phyloP scores from a whole-genome alignment of 1,140 invertebrate genomes.

The Cryptotermes secundus region DNA sequence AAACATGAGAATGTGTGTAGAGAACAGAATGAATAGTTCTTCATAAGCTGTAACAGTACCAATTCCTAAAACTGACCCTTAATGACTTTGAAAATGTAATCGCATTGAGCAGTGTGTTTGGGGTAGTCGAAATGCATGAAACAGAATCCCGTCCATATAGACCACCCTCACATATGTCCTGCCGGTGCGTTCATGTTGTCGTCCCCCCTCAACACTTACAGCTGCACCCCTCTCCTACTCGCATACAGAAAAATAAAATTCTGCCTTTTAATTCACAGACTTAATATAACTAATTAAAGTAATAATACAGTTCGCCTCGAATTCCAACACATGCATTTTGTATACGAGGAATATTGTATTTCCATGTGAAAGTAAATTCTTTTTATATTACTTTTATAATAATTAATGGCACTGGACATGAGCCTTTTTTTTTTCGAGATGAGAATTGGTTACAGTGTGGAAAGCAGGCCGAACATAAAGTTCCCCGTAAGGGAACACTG shows the following conservation, averaged over 20 bases:
- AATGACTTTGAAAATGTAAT: neutral
- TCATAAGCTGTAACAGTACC: neutral
- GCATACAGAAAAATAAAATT: neutral
- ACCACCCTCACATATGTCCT: neutral
- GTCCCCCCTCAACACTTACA: too few relatives aligned
- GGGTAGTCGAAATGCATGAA: neutral
- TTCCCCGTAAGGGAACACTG: too few relatives aligned
- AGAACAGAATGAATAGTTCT: neutral
- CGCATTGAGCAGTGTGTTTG: neutral
- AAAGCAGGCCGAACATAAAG: too few relatives aligned
- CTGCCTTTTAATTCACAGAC: neutral
- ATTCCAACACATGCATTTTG: constrained; percentile 12
- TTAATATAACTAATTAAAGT: neutral
- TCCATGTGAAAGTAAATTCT: neutral
- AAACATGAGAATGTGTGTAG: neutral
- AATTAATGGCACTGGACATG: neutral
- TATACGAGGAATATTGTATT: constrained; percentile 2
- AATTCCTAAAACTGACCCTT: neutral
- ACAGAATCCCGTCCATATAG: neutral
- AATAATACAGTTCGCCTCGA: neutral
- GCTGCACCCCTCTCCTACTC: neutral
- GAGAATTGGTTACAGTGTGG: too few relatives aligned
- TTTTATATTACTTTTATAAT: neutral
- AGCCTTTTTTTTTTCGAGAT: too few relatives aligned
- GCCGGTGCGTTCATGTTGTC: neutral